A percentile compares a stretch with the other conserved stretches of the same genome.
phyloP scores from a whole-genome alignment of 2,888 invertebrate genomes.

The Pammene aurita region DNA sequence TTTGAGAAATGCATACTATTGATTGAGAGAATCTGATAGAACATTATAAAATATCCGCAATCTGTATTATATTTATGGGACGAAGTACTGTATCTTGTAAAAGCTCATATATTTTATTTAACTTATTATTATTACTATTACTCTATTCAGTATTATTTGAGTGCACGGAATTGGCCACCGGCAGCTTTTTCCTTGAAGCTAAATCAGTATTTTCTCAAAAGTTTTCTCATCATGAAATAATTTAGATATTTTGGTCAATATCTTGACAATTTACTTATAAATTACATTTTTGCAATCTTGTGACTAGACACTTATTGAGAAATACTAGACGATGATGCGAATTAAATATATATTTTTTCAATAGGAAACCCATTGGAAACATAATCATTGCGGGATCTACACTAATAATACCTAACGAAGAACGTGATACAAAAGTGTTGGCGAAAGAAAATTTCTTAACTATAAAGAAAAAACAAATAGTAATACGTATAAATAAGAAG shows the following conservation, averaged over 20 bases:
- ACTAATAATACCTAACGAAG: constrained; percentile 52
- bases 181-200: constrained; percentile 43
- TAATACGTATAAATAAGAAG: constrained; percentile 47
- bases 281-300: too few species aligned
- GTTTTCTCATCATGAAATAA: not conserved
- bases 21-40: too few species aligned
- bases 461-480: constrained; percentile 49
- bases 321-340: not conserved
- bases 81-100: too few species aligned
- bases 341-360: constrained; percentile 42
- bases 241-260: not conserved
- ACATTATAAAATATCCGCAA: too few species aligned
- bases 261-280: not conserved
- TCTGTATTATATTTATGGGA: too few species aligned
- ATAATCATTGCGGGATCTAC: constrained; percentile 55
- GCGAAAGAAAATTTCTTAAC: constrained; percentile 57
- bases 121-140: not conserved
- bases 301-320: not conserved
- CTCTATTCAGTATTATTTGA: constrained; percentile 52
- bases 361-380: constrained; percentile 57
- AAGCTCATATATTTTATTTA: too few species aligned
- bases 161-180: constrained; percentile 45
- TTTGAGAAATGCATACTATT: too few species aligned
- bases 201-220: constrained; percentile 5
- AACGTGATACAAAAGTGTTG: constrained; percentile 50